phyloP scores from a whole-genome alignment of 1,140 invertebrate genomes.

The Rhagoletis zephyria region DNA sequence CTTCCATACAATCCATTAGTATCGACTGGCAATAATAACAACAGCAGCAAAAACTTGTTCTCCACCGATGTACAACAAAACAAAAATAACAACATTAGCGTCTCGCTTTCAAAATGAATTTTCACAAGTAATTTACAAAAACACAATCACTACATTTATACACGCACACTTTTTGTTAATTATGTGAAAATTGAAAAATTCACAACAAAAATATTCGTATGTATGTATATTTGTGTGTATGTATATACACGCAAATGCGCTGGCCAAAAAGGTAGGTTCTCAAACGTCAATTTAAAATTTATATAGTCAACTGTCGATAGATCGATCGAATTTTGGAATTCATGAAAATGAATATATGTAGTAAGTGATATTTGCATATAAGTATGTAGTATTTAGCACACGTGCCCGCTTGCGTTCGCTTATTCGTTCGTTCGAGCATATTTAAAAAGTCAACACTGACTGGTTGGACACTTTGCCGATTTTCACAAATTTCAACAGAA shows the following conservation, averaged over 20 bases:
- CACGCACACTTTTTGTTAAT: not conserved
- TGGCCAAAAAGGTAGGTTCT: not conserved
- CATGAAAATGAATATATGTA: not conserved
- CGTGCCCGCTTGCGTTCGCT: conserved; percentile 17
- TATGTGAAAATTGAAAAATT: conserved; percentile 29
- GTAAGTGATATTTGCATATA: not conserved
- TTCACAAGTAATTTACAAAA: not conserved
- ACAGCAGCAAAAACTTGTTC: not conserved
- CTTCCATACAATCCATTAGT: not conserved
- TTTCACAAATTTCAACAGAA: not conserved
- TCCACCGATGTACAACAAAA: not conserved
- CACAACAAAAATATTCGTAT: not conserved
- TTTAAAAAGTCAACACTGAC: conserved; percentile 49
- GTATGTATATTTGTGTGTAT: not conserved
- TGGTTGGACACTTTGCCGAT: conserved; percentile 42
- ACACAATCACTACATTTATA: conserved; percentile 14
- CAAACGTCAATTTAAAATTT: not conserved
- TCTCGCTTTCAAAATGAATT: not conserved
- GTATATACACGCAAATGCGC: too few species aligned
- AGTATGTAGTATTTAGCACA: conserved; percentile 9
- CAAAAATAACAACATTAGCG: not conserved
- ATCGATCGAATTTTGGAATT: not conserved
- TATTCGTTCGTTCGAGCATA: conserved; percentile 38
- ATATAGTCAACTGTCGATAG: not conserved
- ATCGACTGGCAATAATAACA: not conserved